phyloP scores from a whole-genome alignment of 37 sponge, comb jelly and placozoan species.

The Halisarca cf. caerulea region DNA sequence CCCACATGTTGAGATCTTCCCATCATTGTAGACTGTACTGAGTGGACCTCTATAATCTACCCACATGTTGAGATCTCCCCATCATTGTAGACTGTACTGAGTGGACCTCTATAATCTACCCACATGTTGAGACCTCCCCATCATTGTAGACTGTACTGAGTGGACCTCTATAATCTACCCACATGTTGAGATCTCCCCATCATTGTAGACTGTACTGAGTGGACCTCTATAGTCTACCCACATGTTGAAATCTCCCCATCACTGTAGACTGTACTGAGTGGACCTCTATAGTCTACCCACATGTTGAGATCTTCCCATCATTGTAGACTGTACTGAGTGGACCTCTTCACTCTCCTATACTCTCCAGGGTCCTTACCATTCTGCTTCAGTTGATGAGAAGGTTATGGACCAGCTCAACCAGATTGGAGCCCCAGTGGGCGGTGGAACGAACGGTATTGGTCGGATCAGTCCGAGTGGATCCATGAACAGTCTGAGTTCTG shows the following conservation, averaged over 20 bases:
- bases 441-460: background rate
- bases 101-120: background rate
- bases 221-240: background rate
- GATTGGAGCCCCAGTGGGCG: background rate
- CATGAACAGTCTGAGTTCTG: constrained; percentile 3
- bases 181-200: background rate
- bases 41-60: too few relatives aligned
- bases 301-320: too few relatives aligned
- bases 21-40: too few relatives aligned
- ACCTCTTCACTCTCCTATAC: background rate
- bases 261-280: too few relatives aligned
- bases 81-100: background rate
- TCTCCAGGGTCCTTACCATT: background rate
- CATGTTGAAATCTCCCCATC: too few relatives aligned
- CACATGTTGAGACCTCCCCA: too few relatives aligned
- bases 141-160: too few relatives aligned
- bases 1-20: too few relatives aligned
- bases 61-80: background rate
- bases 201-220: background rate
- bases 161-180: too few relatives aligned
- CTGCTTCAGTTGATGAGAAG: constrained; percentile 1
- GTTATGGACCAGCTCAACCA: constrained; percentile 21
- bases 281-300: too few relatives aligned
- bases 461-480: constrained; percentile 10
- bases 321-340: too few relatives aligned